Evolutionary conservation across 2,113 vertebrate species (phyloP).

Genomic region (Nycticryphes semicollaris): DNA sequence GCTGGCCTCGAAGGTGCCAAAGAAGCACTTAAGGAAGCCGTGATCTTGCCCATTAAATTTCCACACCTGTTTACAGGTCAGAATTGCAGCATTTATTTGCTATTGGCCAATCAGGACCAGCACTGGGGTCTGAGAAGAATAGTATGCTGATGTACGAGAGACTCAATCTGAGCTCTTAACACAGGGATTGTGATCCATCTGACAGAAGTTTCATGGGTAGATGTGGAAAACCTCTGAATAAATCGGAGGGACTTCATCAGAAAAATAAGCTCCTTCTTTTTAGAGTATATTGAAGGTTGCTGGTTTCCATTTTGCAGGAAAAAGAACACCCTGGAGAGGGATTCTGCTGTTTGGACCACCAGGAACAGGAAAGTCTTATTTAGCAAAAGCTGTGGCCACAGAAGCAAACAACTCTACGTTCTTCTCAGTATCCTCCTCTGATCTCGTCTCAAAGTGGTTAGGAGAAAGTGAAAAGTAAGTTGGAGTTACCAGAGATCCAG

Average conservation of each 20-base stretch:
- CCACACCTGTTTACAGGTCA: slow-evolving; percentile 97
- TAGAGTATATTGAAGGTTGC: neutral
- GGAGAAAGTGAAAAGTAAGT: slow-evolving; percentile 99
- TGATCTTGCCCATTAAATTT: slow-evolving; percentile 98
- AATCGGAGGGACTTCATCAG: neutral
- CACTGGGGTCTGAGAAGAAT: neutral
- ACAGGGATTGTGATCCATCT: neutral
- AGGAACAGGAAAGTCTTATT: slow-evolving; percentile 97
- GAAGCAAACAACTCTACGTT: slow-evolving; percentile 99
- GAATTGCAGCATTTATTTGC: neutral
- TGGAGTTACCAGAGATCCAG: neutral
- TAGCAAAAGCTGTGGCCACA: slow-evolving; percentile 97
- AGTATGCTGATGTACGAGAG: neutral
- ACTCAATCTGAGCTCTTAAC: neutral
- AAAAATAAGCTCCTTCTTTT: neutral
- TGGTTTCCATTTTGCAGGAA: slow-evolving; percentile 78
- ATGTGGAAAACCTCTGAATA: neutral
- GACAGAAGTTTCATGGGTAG: neutral
- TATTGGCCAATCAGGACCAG: neutral
- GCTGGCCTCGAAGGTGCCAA: slow-evolving; percentile 96
- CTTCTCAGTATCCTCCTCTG: slow-evolving; percentile 95
- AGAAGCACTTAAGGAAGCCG: slow-evolving; percentile 97
- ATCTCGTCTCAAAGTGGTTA: slow-evolving; percentile 98
- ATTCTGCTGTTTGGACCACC: slow-evolving; percentile 97
- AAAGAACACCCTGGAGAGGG: slow-evolving; percentile 96